Conservation (phyloP, 2,113 vertebrate species). For the Lampris megalopsis region DNA sequence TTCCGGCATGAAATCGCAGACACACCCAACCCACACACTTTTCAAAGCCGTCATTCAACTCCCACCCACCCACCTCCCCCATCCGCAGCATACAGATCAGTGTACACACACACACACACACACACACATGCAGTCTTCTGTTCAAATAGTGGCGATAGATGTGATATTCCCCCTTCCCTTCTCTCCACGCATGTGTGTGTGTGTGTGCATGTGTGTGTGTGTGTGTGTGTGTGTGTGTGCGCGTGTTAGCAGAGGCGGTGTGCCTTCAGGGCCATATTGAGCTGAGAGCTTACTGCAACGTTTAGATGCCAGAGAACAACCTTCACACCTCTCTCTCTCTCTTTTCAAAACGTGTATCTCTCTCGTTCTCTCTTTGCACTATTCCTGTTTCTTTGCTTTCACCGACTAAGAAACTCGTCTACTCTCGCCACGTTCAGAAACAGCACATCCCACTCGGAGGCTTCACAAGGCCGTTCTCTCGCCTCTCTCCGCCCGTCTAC, state of each 20-base stretch:
- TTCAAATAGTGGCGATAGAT: constrained; percentile 78
- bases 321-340: constrained; percentile 69
- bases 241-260: constrained; percentile 76
- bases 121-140: constrained; percentile 59
- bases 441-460: constrained; percentile 76
- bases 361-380: constrained; percentile 14
- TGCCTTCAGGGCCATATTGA: constrained; percentile 81
- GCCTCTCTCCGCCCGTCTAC: constrained; percentile 56
- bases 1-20: constrained; percentile 76
- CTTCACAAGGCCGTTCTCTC: constrained; percentile 76
- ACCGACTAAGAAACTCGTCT: constrained; percentile 58
- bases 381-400: constrained; percentile 11
- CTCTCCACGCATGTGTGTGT: constrained; percentile 1
- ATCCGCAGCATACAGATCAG: constrained; percentile 78
- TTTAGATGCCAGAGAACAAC: constrained; percentile 76
- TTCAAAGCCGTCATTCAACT: constrained; percentile 81
- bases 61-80: constrained; percentile 71
- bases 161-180: constrained; percentile 63
- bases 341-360: constrained; percentile 35
- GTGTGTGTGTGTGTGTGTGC: constrained; percentile 32
- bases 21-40: constrained; percentile 81
- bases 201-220: constrained; percentile 21
- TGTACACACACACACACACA: constrained; percentile 72
- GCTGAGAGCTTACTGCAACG: constrained; percentile 76
- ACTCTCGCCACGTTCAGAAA: constrained; percentile 67